Conservation (phyloP, 2,797 vertebrate genomes). For the Syngnathus acus region DNA sequence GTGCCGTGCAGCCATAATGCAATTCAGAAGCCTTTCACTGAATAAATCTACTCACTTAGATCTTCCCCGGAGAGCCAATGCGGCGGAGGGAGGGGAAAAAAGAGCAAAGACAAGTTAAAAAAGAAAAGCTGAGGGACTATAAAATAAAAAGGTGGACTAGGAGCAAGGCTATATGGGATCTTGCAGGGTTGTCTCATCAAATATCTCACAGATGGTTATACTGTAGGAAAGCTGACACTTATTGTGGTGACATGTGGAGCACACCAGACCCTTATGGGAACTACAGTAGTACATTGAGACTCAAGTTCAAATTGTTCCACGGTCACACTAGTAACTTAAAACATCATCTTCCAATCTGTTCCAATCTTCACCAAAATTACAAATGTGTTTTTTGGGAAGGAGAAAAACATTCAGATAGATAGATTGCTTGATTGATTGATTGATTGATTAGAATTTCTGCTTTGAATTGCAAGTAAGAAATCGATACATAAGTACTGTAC, state of each 20-base stretch:
- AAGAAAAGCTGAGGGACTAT: slow-evolving; percentile 34
- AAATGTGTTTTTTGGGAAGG: too few species aligned
- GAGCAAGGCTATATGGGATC: slow-evolving; percentile 34
- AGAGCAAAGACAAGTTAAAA: slow-evolving; percentile 20
- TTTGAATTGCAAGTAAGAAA: too few species aligned
- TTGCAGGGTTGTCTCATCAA: slow-evolving; percentile 35
- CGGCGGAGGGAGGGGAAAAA: slow-evolving; percentile 36
- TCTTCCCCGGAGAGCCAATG: slow-evolving; percentile 51
- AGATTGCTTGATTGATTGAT: too few species aligned
- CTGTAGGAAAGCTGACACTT: slow-evolving; percentile 18
- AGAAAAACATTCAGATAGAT: too few species aligned
- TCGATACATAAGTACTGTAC: too few species aligned
- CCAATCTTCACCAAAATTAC: too few species aligned
- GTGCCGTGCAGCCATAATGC: slow-evolving; percentile 58
- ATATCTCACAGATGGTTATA: slow-evolving; percentile 44
- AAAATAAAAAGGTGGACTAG: slow-evolving; percentile 35
- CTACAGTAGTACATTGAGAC: background rate
- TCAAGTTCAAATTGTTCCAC: background rate
- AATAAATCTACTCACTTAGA: slow-evolving; percentile 70
- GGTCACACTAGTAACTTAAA: too few species aligned
- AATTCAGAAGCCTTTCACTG: slow-evolving; percentile 67
- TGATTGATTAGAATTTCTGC: too few species aligned
- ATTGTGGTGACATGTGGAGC: slow-evolving; percentile 29
- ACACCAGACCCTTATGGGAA: slow-evolving; percentile 14
- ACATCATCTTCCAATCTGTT: too few species aligned